These are phyloP conservation scores for Lota lota DNA, from an alignment of 2,113 vertebrate species.

Conservation along the genomic window DNA sequence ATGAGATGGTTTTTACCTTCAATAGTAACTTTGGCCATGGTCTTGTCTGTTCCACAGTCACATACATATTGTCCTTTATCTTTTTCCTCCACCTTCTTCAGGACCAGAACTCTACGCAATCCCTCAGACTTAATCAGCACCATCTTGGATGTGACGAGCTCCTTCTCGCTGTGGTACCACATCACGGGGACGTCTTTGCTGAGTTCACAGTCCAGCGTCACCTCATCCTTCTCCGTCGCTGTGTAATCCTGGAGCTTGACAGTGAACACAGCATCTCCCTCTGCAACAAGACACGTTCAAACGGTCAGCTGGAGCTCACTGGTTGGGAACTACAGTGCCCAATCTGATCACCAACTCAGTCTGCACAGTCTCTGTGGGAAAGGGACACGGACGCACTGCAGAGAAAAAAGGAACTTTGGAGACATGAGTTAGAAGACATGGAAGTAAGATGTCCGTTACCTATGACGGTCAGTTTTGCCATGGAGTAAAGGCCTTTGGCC, in stretches of 20 bases:
- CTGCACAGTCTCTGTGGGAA: too few species aligned
- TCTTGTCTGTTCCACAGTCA: conserved; percentile 92
- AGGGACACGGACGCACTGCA: too few species aligned
- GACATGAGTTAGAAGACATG: background rate
- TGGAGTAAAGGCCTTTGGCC: conserved; percentile 82
- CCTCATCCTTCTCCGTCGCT: conserved; percentile 89
- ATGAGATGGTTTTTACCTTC: conserved; percentile 74
- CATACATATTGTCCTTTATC: conserved; percentile 87
- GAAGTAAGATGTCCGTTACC: conserved; percentile 73
- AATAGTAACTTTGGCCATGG: conserved; percentile 76
- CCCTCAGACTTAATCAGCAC: conserved; percentile 82
- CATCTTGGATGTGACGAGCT: conserved; percentile 84
- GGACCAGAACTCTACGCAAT: conserved; percentile 80
- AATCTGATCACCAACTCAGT: too few species aligned
- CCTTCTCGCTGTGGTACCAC: conserved; percentile 88
- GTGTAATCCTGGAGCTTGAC: conserved; percentile 91
- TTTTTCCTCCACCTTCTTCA: conserved; percentile 83
- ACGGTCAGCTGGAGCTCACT: background rate
- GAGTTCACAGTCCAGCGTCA: conserved; percentile 87
- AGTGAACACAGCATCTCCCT: conserved; percentile 89
- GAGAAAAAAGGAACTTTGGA: background rate
- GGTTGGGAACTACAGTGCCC: too few species aligned
- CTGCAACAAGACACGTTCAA: conserved; percentile 66
- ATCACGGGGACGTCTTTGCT: conserved; percentile 95
- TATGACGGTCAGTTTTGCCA: conserved; percentile 88